A percentile compares a stretch with the other conserved stretches of the same genome.
These are phyloP conservation scores for Arbacia lixula DNA, from an alignment of 53 echinoderm and acorn worm species.

Conservation along the genomic window DNA sequence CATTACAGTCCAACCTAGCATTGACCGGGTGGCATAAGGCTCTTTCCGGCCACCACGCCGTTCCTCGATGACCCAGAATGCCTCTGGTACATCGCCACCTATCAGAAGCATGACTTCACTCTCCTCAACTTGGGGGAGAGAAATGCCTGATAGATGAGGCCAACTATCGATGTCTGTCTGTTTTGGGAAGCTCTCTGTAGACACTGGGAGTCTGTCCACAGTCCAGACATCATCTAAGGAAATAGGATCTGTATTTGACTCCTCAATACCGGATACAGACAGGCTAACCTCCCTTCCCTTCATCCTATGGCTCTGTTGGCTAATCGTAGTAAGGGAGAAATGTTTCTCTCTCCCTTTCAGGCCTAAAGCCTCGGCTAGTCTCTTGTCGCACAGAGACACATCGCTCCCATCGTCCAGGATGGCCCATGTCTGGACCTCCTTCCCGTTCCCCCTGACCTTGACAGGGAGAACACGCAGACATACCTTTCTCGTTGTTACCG, in stretches of 20 bases:
- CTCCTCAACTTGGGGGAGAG: not conserved
- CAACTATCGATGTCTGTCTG: constrained; percentile 43
- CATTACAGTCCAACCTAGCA: constrained; percentile 56
- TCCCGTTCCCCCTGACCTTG: constrained; percentile 41
- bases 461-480: constrained; percentile 71
- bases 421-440: constrained; percentile 67
- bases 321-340: constrained; percentile 63
- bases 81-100: constrained; percentile 50
- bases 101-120: constrained; percentile 48
- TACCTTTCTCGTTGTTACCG: too few relatives aligned
- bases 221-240: constrained; percentile 64
- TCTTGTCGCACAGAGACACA: constrained; percentile 67
- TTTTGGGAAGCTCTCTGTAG: too few relatives aligned
- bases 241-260: constrained; percentile 32
- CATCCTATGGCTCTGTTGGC: not conserved
- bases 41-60: constrained; percentile 58
- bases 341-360: constrained; percentile 30
- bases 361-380: constrained; percentile 60
- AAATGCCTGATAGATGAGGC: constrained; percentile 51
- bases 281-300: constrained; percentile 59
- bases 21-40: constrained; percentile 58
- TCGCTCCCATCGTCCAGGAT: constrained; percentile 73
- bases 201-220: constrained; percentile 56
- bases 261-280: constrained; percentile 18
- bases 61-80: constrained; percentile 64